Base-by-base conservation (phyloP, 2,888 invertebrate species). In the Tachina fera region DNA sequence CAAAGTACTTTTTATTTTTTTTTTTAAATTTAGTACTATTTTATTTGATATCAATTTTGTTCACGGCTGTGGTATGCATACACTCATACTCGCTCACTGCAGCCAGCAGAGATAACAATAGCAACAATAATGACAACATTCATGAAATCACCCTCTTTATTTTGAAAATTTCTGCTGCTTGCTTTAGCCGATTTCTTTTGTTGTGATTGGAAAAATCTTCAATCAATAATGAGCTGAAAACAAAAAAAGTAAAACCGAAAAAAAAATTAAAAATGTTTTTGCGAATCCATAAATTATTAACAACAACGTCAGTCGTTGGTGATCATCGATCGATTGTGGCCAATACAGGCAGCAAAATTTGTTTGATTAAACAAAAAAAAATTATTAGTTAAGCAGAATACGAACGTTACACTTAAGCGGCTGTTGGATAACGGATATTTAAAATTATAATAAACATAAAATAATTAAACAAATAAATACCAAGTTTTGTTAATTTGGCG, bases 131-230 rank as follows among this genome's bases (percentile, higher is more conserved):
- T 47, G 76, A 76, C 79, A 68, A 86, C 4, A 31, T 31, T 31
- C 0, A 31, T 31, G 31, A 31, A 71, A 67, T 47, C 51, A 77
- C 60, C 82, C 75, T 72, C 56, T 56, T 83, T 67, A 72, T 76
- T 76, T 19, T 31, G 41, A 53, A 78, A 68, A 41, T 60, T 80
- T 49, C 16, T 80, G 58, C 53, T 61, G 56, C 53, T 65, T 72
- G 61, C 31, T 61, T 70, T 71, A 53, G 53, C 14, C 47, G 77
- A 60, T 77, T 83, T 75, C 78, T 85, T 78, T 85, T 82, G 78
- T 75, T 79, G 60, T 63, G 76, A 83, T 83, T 80, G 76, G 83
- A 76, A 86, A 86, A 86, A 80, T 86, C 72, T 76, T 86, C 76
- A 86, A 80, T 79, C 86, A 76, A 76, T 79, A 86, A 79, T 39